Percentiles rank a stretch among this genome's conserved stretches.
phyloP scores from a whole-genome alignment of 1,140 invertebrate genomes.

The Apis laboriosa region DNA sequence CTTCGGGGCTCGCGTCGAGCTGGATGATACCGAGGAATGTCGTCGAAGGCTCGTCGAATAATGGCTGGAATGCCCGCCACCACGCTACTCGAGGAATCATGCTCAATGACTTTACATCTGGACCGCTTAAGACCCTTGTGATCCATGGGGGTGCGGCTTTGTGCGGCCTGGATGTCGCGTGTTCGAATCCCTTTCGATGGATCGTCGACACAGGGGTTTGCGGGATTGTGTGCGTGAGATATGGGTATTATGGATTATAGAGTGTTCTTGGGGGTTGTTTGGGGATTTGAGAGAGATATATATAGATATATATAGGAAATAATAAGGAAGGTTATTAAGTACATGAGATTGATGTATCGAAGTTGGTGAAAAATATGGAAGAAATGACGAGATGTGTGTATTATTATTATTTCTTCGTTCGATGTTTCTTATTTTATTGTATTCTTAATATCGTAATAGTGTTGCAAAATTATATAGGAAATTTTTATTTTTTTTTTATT shows the following conservation, averaged over 20 bases:
- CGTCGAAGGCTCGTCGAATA: neutral
- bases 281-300: too few species aligned
- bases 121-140: neutral
- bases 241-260: neutral
- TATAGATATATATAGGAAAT: neutral
- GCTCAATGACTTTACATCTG: slow-evolving; percentile 18
- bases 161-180: neutral
- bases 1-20: neutral
- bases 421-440: too few species aligned
- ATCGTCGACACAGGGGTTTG: neutral
- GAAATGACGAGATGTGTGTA: neutral
- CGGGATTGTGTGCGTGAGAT: neutral
- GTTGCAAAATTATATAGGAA: too few species aligned
- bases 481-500: too few species aligned
- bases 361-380: neutral
- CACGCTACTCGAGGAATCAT: neutral
- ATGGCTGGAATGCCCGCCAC: slow-evolving; percentile 28
- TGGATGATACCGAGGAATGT: slow-evolving; percentile 27
- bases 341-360: neutral
- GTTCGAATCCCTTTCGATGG: neutral
- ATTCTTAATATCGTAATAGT: too few species aligned
- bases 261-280: neutral
- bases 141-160: neutral
- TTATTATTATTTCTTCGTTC: too few species aligned
- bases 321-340: neutral